phyloP scores from a whole-genome alignment of 2,888 invertebrate species.

The Chrysolina oricalcia region DNA sequence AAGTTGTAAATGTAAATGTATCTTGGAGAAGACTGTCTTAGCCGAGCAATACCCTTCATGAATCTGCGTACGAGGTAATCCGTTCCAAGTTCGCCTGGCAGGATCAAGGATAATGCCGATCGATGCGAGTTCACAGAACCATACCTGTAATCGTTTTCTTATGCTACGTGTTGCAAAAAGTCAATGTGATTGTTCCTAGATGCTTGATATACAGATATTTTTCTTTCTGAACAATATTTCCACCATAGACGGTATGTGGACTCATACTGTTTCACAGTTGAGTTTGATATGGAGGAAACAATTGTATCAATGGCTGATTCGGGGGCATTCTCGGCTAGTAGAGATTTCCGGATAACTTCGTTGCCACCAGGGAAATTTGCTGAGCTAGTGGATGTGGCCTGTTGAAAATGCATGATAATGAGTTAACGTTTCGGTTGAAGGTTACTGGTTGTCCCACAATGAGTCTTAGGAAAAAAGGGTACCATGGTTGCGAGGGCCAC shows the following conservation, averaged over 20 bases:
- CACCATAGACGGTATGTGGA: slow-evolving; percentile 38
- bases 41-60: slow-evolving; percentile 37
- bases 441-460: not conserved
- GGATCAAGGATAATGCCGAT: slow-evolving; percentile 39
- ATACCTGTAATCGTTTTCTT: slow-evolving; percentile 25
- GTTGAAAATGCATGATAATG: slow-evolving; percentile 3
- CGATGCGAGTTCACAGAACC: slow-evolving; percentile 39
- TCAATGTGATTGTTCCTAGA: slow-evolving; percentile 4
- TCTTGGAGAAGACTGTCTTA: slow-evolving; percentile 33
- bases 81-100: slow-evolving; percentile 19
- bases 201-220: slow-evolving; percentile 8
- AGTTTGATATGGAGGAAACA: slow-evolving; percentile 32
- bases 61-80: slow-evolving; percentile 39
- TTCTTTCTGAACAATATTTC: slow-evolving; percentile 26
- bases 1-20: not conserved
- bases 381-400: slow-evolving; percentile 28
- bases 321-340: slow-evolving; percentile 3
- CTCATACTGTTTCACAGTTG: slow-evolving; percentile 40
- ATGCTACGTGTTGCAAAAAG: slow-evolving; percentile 37
- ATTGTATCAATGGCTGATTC: slow-evolving; percentile 27
- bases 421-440: not conserved
- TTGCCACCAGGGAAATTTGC: slow-evolving; percentile 30
- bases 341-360: slow-evolving; percentile 25
- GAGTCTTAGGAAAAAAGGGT: slow-evolving; percentile 22
- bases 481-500: slow-evolving; percentile 35